Base-by-base conservation (phyloP, 2,113 vertebrate genomes). In the Onychostoma macrolepis region DNA sequence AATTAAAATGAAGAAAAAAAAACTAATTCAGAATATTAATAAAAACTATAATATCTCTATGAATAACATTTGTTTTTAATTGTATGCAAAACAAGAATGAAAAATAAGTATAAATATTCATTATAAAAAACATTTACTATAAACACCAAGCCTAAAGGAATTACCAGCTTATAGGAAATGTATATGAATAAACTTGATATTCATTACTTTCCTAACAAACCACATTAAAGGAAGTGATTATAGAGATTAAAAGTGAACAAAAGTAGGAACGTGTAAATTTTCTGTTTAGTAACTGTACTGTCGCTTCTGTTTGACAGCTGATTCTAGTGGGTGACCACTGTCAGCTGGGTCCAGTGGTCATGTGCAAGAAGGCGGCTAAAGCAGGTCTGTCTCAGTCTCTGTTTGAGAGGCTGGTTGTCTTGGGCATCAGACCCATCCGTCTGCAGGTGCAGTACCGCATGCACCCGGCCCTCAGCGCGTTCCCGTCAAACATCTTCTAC, bases 401-500 rank as follows among this genome's bases (percentile, higher is more conserved):
- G 30, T 99, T 99, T 0, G 98, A 99, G 92, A 93, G 98, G 30
- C 90, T 99, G 61, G 98, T 99, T 93, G 98, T 99, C 11, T 94
- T 99, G 92, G 98, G 98, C n/a, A 99, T 99, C 85, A 95, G 98
- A 5, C 98, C 98, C 1, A 99, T 99, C 82, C 98, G 98, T 63
- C 94, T 99, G 84, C 98, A 99, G 90, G 98, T 99, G 90, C 98
- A 99, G 93, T 99, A 99, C 87, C 97, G 98, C 53, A 99, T 99
- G 98, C 98, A 99, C 84, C 98, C 98, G 0, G 97, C 98, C 0
- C 97, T 99, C 88, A 99, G 98, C 12, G 98, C 98, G 85, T 99
- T 99, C 85, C 98, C 98, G 0, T 99, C 98, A 91, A 99, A 99
- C 92, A 99, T 99, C 93, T 99, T 99, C 93, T 99, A 99, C 0